phyloP scores from a whole-genome alignment of 2,797 vertebrate species.

The Danio albolineatus region DNA sequence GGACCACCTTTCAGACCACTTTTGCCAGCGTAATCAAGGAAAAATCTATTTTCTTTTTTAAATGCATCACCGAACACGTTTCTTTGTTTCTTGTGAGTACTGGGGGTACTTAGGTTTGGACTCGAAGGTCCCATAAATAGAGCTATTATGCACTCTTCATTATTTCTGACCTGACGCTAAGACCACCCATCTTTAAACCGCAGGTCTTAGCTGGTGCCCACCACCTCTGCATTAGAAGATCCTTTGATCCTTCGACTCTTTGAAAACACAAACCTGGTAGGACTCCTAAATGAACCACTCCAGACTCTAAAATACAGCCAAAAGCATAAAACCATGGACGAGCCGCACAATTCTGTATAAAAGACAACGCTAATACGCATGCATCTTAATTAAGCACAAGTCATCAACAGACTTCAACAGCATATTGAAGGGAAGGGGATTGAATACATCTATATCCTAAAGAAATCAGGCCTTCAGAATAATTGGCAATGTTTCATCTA shows the following conservation, averaged over 20 bases:
- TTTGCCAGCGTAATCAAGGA: slow-evolving; percentile 59
- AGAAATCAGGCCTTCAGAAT: slow-evolving; percentile 70
- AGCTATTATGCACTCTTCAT: slow-evolving; percentile 69
- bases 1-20: slow-evolving; percentile 59
- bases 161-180: slow-evolving; percentile 68
- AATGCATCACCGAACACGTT: background rate
- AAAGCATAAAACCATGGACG: slow-evolving; percentile 68
- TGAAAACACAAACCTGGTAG: slow-evolving; percentile 73
- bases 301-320: slow-evolving; percentile 66
- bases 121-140: slow-evolving; percentile 64
- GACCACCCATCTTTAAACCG: slow-evolving; percentile 58
- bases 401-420: slow-evolving; percentile 69
- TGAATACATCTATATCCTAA: slow-evolving; percentile 65
- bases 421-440: slow-evolving; percentile 50
- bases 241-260: slow-evolving; percentile 77
- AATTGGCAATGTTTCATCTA: slow-evolving; percentile 66
- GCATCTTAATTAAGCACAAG: slow-evolving; percentile 75
- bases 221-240: slow-evolving; percentile 69
- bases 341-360: slow-evolving; percentile 54
- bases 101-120: slow-evolving; percentile 35
- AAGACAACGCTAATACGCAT: slow-evolving; percentile 59
- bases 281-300: slow-evolving; percentile 72
- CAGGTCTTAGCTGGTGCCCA: slow-evolving; percentile 57
- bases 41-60: slow-evolving; percentile 34
- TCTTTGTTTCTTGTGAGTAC: slow-evolving; percentile 2